Conservation (phyloP, 1,140 invertebrate genomes). For the Drosophila busckii region DNA sequence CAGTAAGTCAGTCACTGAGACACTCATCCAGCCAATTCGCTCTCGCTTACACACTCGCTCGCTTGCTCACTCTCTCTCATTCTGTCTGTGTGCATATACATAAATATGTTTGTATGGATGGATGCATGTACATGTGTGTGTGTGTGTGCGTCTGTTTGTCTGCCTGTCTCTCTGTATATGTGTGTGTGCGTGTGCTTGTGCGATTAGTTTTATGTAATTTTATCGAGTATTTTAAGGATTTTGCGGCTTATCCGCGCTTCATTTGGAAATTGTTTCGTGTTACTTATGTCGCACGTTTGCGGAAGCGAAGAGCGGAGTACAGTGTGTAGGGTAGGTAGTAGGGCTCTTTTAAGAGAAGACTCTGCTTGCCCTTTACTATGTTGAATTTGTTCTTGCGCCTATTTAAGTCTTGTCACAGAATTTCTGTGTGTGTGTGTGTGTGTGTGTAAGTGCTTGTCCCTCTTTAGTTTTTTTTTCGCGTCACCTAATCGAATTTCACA, state of each 20-base stretch:
- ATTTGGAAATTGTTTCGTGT: conserved; percentile 77
- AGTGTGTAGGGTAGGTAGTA: conserved; percentile 8
- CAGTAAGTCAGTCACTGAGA: conserved; percentile 21
- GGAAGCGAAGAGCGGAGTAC: conserved; percentile 10
- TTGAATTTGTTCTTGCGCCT: conserved; percentile 26
- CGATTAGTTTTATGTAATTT: conserved; percentile 79
- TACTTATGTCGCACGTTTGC: conserved; percentile 55
- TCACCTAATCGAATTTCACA: too few species aligned
- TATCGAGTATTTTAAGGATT: conserved; percentile 79
- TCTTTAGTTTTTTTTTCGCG: too few species aligned
- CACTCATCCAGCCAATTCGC: conserved; percentile 39
- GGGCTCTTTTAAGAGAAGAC: conserved; percentile 25
- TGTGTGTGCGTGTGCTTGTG: conserved; percentile 54
- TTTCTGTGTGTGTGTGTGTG: conserved; percentile 15
- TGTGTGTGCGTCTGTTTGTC: conserved; percentile 14
- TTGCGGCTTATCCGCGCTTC: conserved; percentile 76
- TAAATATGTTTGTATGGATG: too few species aligned
- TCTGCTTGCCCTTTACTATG: conserved; percentile 27
- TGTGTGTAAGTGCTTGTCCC: conserved; percentile 9
- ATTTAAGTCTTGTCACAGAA: conserved; percentile 56
- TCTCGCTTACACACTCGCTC: neutral
- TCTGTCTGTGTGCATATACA: too few species aligned
- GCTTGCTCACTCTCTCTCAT: neutral
- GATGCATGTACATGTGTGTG: conserved; percentile 3
- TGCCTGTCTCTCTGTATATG: conserved; percentile 7